These are phyloP conservation scores for Thinocorus orbignyianus DNA, from an alignment of 2,113 vertebrate genomes.

Conservation along the genomic window DNA sequence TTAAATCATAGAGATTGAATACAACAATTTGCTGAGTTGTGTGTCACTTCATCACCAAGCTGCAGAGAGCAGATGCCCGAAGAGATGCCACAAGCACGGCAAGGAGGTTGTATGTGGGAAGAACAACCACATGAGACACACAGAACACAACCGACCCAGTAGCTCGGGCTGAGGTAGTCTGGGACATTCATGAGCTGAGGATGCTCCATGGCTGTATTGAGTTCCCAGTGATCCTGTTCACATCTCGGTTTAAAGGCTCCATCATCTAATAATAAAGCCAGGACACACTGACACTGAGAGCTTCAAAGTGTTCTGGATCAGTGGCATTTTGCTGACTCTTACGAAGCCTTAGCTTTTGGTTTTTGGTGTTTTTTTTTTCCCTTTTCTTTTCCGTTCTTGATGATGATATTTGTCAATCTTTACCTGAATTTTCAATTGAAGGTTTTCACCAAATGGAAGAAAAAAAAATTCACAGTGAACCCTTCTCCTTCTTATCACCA, in stretches of 20 bases:
- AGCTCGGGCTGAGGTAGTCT: not conserved
- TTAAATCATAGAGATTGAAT: not conserved
- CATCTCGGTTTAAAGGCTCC: not conserved
- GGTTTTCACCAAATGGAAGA: not conserved
- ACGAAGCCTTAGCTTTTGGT: not conserved
- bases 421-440: not conserved
- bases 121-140: not conserved
- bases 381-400: not conserved
- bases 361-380: not conserved
- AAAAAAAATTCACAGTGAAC: not conserved
- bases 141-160: not conserved
- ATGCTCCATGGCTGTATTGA: not conserved
- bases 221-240: not conserved
- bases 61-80: not conserved
- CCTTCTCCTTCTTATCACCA: not conserved
- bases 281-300: not conserved
- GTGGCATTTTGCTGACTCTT: not conserved
- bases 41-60: not conserved
- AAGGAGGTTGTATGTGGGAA: not conserved
- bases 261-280: not conserved
- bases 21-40: not conserved
- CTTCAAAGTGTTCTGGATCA: not conserved
- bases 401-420: not conserved
- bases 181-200: not conserved
- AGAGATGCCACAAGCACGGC: accelerated